Evolutionary conservation across 1,140 invertebrate genomes (phyloP), one percentile per base, ranked within the genome.

Genomic region (Zaprionus vittiger): DNA sequence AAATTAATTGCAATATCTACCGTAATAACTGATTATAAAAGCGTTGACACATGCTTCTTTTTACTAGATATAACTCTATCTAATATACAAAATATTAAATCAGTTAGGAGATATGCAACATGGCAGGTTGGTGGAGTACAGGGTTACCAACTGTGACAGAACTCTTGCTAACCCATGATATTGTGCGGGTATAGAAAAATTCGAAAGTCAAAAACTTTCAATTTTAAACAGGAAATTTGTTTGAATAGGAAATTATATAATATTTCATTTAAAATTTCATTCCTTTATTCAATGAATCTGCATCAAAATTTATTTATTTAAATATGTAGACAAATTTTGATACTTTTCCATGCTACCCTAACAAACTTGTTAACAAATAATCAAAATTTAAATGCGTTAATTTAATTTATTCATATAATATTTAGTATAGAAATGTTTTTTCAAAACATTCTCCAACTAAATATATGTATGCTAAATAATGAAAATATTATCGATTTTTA

Each of bases 21-120:
- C 49, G 75, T 83, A 87, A 87, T 83, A 89, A 89, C 80, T 79
- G 84, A 87, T 87, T 87, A 89, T 77, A 80, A 41, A 62, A 65
- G 20, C 63, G 74, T 60, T 83, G 82, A 78, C 82, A 84, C 60
- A 80, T 72, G 47, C 4, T 20, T 52, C n/a, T 52, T 24, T 52
- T 52, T 5, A 6, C 2, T 17, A 47, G n/a, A 47, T 20, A 47
- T 47, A 47, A 9, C 41, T 47, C 7, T 47, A 47, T 17, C 41
- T 47, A 47, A 47, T 47, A n/a, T 44, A n/a, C 11, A 17, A 47
- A 17, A 47, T 9, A 47, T 47, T 47, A 47, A 47, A 47, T 47
- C 41, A 17, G 41, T 47, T 17, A 47, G 17, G 41, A 47, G 6
- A 17, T 47, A 47, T 47, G n/a, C 41, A n/a, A 0, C 15, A 0